Conservation (phyloP, 2,797 vertebrate genomes). For the Ceyx erithaca region DNA sequence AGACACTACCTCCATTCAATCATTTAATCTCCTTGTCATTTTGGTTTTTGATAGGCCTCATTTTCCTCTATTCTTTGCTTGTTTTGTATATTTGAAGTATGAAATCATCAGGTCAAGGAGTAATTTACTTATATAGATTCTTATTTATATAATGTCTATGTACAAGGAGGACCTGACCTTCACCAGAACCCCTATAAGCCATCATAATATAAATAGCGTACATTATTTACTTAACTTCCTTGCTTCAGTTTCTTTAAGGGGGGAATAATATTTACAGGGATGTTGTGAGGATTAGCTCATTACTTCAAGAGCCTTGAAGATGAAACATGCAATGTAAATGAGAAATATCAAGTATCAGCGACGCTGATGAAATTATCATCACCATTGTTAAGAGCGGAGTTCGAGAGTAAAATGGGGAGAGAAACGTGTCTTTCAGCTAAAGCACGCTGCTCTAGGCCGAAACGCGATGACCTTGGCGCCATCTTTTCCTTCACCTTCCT, state of each 20-base stretch:
- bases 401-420: conserved; percentile 11
- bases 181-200: conserved; percentile 62
- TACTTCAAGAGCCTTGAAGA: conserved; percentile 72
- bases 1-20: not conserved
- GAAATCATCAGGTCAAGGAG: conserved; percentile 63
- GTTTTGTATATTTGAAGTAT: conserved; percentile 56
- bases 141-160: conserved; percentile 59
- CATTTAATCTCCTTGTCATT: conserved; percentile 37
- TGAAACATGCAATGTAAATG: conserved; percentile 70
- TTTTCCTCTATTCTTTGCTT: conserved; percentile 17
- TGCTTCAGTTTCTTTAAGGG: conserved; percentile 70
- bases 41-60: conserved; percentile 1
- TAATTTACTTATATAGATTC: conserved; percentile 60
- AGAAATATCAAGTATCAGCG: conserved; percentile 69
- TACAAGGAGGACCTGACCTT: conserved; percentile 70
- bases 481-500: conserved; percentile 66
- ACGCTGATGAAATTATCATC: conserved; percentile 69
- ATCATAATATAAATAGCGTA: conserved; percentile 68
- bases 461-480: conserved; percentile 53
- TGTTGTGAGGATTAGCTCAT: conserved; percentile 74
- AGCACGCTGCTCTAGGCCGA: not conserved
- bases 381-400: conserved; percentile 46
- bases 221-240: conserved; percentile 69
- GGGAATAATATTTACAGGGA: conserved; percentile 71
- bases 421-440: conserved; percentile 24